Base-by-base conservation (phyloP, 2,888 invertebrate species). In the Tricholauxania praeusta region DNA sequence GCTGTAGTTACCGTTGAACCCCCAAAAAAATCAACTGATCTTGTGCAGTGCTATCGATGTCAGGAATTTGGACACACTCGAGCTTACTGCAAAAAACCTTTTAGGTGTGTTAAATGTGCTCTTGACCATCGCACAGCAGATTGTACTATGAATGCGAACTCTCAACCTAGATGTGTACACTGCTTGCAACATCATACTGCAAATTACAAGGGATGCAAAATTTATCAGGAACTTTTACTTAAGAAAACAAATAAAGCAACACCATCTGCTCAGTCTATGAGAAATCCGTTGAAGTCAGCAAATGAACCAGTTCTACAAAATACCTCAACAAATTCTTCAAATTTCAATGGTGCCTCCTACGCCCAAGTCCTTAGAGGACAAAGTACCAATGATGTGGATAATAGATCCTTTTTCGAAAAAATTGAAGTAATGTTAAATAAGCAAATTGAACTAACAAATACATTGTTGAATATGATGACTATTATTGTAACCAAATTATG, bases 111-210 rank as follows among this genome's bases (percentile, higher is more conserved):
- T 17, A 72, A 66, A 39, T 52, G 49, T 14, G 70, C 19, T 39
- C 17, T 22, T 5, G 59, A 59, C 22, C 59, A 59, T 59, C 59
- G 12, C 12, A 12, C 59, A 59, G 19, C 59, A 12, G 59, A 59
- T 15, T 59, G 59, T 22, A 19, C 7, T 15, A 28, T 28, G 14
- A 59, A 59, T 14, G 15, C 28, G 19, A 55, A 39, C 32, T 39
- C 10, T 63, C 22, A 22, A 22, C 22, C 22, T 22, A 1, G 22
- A 22, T 22, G 22, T 22, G 22, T 22, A 22, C 22, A 71, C 51
- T 71, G 71, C 63, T 15, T 8, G 8, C 39, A 64, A 32, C 62
- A 53, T n/a, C 71, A 71, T 71, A 47, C 71, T 32, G 53, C 71
- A 17, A 71, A 51, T 53, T 65, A 71, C 28, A 71, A 57, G 59